phyloP scores from a whole-genome alignment of 2,113 vertebrate genomes.

The Chloropsis hardwickii region DNA sequence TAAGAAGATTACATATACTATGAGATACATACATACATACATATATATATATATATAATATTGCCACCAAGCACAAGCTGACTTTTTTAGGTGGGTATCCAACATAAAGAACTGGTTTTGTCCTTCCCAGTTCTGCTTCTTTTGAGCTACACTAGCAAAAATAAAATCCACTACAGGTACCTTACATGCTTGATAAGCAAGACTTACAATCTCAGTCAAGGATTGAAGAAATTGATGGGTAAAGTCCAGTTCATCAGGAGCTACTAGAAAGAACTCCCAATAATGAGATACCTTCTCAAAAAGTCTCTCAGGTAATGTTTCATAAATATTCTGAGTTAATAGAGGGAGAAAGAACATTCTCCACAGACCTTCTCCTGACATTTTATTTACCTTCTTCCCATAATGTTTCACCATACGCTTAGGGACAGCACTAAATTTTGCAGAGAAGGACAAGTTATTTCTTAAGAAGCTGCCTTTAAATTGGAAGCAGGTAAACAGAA shows the following conservation, averaged over 20 bases:
- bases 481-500: neutral
- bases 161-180: neutral
- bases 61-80: neutral
- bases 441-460: neutral
- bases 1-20: neutral
- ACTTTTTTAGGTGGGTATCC: neutral
- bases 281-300: neutral
- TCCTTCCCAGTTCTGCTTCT: neutral
- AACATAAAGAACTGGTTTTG: neutral
- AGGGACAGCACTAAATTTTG: neutral
- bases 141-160: neutral
- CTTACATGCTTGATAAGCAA: neutral
- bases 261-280: neutral
- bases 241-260: neutral
- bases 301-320: fast-evolving
- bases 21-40: neutral
- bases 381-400: neutral
- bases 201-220: neutral
- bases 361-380: neutral
- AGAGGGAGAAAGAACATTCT: neutral
- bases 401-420: neutral
- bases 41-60: neutral
- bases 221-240: neutral
- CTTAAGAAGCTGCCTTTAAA: neutral
- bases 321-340: neutral